A percentile compares a stretch with the other conserved stretches of the same genome.
Conservation (phyloP, 2,888 invertebrate species). For the Cenopis cana region DNA sequence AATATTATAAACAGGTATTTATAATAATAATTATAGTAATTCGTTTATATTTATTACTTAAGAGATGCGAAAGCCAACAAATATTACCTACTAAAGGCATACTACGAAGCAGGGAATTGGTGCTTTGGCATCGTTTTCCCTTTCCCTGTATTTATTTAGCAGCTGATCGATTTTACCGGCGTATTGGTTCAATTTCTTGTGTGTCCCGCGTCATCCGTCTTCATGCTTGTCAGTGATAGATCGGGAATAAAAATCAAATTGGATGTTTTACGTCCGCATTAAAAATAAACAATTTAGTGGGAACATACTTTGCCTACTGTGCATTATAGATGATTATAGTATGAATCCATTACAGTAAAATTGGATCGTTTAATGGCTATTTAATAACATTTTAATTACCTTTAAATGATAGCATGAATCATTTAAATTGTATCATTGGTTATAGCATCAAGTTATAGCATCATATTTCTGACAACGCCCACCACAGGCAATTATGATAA, state of each 20-base stretch:
- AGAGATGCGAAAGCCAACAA: no score
- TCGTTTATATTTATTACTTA: no score
- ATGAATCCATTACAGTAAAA: background rate
- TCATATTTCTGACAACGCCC: no score
- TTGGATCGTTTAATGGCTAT: no score
- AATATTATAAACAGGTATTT: no score
- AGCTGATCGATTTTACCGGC: conserved; percentile 5
- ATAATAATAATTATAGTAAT: no score
- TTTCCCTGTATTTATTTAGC: conserved; percentile 8
- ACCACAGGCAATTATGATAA: no score
- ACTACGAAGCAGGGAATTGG: no score
- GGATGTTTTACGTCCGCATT: background rate
- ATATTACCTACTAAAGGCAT: no score
- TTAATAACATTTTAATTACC: background rate
- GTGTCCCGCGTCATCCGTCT: conserved; percentile 28
- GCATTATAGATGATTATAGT: background rate
- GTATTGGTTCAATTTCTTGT: background rate
- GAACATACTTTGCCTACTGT: background rate
- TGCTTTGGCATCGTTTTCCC: background rate
- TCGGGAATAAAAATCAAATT: conserved; percentile 15
- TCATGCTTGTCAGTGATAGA: conserved; percentile 31
- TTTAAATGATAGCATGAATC: background rate
- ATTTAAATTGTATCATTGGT: background rate
- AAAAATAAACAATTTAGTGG: background rate
- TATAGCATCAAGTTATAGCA: no score